These are phyloP conservation scores for Mantis religiosa DNA, from an alignment of 2,888 invertebrate genomes.

Conservation along the genomic window DNA sequence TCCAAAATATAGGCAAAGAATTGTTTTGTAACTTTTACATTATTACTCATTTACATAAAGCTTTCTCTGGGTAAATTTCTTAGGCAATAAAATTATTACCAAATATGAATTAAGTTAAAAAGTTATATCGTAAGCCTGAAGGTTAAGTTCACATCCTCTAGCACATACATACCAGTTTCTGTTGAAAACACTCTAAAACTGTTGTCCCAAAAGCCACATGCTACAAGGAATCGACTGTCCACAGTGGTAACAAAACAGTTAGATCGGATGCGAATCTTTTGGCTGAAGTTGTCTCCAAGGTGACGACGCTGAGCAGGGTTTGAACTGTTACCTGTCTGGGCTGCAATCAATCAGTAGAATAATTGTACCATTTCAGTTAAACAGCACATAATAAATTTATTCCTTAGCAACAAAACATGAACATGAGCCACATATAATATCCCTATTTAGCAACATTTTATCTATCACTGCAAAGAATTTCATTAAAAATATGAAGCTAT, in stretches of 20 bases:
- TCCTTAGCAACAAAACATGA: neutral
- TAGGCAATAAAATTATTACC: too few relatives aligned
- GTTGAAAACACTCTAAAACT: slow-evolving; percentile 97
- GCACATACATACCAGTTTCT: slow-evolving; percentile 70
- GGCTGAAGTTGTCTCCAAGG: slow-evolving; percentile 97
- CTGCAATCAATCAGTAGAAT: slow-evolving; percentile 44
- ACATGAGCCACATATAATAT: too few relatives aligned
- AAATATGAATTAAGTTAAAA: too few relatives aligned
- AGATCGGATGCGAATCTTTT: slow-evolving; percentile 86
- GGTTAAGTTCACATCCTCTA: too few relatives aligned
- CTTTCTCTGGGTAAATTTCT: too few relatives aligned
- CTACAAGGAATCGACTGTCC: slow-evolving; percentile 93
- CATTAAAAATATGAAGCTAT: too few relatives aligned
- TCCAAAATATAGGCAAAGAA: too few relatives aligned
- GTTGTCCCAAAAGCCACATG: slow-evolving; percentile 99
- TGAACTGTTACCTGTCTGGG: slow-evolving; percentile 69
- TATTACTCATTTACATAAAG: too few relatives aligned
- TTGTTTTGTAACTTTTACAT: too few relatives aligned
- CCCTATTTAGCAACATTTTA: too few relatives aligned
- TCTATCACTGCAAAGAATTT: too few relatives aligned
- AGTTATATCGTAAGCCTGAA: too few relatives aligned
- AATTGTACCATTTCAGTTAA: neutral
- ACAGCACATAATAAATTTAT: neutral
- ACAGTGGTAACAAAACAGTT: slow-evolving; percentile 98
- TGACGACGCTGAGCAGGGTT: slow-evolving; percentile 77